Evolutionary conservation across 2,113 vertebrate species (phyloP), one percentile per base, ranked within the genome.

Genomic region (Chionomys nivalis): DNA sequence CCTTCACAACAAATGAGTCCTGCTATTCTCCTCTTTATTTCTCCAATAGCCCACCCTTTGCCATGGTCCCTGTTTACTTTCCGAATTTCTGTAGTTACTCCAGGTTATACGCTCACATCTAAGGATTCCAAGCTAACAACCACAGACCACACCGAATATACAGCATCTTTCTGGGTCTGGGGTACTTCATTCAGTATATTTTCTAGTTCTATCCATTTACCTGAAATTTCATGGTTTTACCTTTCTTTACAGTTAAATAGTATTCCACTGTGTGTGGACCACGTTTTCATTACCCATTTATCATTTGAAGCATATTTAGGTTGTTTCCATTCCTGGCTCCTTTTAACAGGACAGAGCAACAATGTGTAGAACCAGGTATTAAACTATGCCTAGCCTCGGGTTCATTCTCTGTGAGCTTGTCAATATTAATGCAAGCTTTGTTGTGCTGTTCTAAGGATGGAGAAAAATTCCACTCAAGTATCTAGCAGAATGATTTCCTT

Each of bases 371-470:
- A 24, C 26, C n/a, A 68, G 2, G 11, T 66, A 11, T 61, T 87
- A 93, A 92, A 85, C 8, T n/a, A 61, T 33, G 63, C 39, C 72
- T 31, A 87, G 63, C 36, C 47, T 92, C 47, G 42, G 4, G 75
- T 96, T 82, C 68, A 31, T 95, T 85, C 89, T 90, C 90, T 88
- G 9, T 3, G 68, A 81, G 23, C n/a, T 61, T 77, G 61, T 90
- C 83, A 77, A 68, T 89, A 88, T 68, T 28, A 89, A 31, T 55
- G 9, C 31, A 5, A 66, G 5, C 21, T 61, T 66, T 23, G 16
- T 4, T 44, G 21, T 11, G 19, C 13, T 77, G 13, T 33, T 75
- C 24, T 87, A 9, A 96, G 36, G 11, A 90, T 47, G 63, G 68
- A 85, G 17, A 44, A 73, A 92, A 89, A 58, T 36, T 79, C 24